Percentiles rank a stretch among this genome's conserved stretches.
These are phyloP conservation scores for Acipenser ruthenus DNA, from an alignment of 2,797 vertebrate species.

Conservation along the genomic window DNA sequence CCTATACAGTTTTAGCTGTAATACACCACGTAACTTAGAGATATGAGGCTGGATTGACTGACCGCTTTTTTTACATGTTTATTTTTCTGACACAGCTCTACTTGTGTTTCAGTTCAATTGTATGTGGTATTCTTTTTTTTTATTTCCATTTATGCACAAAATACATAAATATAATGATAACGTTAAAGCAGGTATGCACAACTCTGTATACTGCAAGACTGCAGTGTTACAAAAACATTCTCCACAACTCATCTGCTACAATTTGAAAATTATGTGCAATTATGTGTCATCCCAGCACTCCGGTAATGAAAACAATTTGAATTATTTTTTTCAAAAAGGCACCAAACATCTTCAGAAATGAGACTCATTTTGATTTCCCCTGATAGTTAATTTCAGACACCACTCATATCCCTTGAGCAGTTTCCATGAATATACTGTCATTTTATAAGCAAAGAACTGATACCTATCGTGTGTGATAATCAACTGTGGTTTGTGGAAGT, in stretches of 20 bases:
- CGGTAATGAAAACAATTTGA: slow-evolving; percentile 57
- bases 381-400: too few species aligned
- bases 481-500: not conserved
- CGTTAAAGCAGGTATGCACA: slow-evolving; percentile 35
- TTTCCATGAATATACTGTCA: too few species aligned
- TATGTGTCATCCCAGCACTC: slow-evolving; percentile 53
- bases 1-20: too few species aligned
- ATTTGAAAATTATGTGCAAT: slow-evolving; percentile 59
- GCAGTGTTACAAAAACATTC: slow-evolving; percentile 63
- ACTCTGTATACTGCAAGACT: slow-evolving; percentile 29
- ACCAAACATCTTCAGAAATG: slow-evolving; percentile 42
- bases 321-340: slow-evolving; percentile 56
- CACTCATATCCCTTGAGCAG: too few species aligned
- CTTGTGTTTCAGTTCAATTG: slow-evolving; percentile 57
- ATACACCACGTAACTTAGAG: too few species aligned
- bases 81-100: slow-evolving; percentile 11
- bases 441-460: not conserved
- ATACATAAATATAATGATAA: slow-evolving; percentile 60
- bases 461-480: not conserved
- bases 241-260: slow-evolving; percentile 53
- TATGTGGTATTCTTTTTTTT: slow-evolving; percentile 43
- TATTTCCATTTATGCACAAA: slow-evolving; percentile 60
- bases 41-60: too few species aligned
- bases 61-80: too few species aligned
- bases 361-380: not conserved